Conservation (phyloP, 2,888 invertebrate species). For the Drosophila bunnanda region DNA sequence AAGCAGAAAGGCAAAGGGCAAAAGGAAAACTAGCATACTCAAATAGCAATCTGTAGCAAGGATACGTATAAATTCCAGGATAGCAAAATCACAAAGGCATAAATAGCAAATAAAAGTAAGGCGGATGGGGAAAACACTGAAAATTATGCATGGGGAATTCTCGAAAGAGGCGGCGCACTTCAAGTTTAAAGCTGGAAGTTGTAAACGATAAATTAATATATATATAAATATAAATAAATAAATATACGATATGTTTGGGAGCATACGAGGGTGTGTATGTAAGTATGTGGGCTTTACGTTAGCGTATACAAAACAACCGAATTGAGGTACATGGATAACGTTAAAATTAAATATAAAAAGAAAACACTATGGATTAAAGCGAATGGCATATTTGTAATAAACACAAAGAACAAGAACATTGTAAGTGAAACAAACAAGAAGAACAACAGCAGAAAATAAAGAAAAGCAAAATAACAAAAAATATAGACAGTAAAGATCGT, state of each 20-base stretch:
- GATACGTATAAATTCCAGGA: slow-evolving; percentile 50
- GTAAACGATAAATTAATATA: slow-evolving; percentile 42
- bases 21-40: slow-evolving; percentile 57
- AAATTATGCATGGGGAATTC: slow-evolving; percentile 61
- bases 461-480: slow-evolving; percentile 52
- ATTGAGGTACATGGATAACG: slow-evolving; percentile 45
- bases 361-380: slow-evolving; percentile 42
- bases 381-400: slow-evolving; percentile 65
- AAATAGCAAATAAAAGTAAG: slow-evolving; percentile 28
- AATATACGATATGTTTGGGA: slow-evolving; percentile 51
- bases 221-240: slow-evolving; percentile 13
- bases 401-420: slow-evolving; percentile 57
- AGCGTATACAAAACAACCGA: slow-evolving; percentile 41
- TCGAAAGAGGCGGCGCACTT: slow-evolving; percentile 50
- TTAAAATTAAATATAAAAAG: slow-evolving; percentile 32
- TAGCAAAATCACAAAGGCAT: slow-evolving; percentile 29
- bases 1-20: slow-evolving; percentile 44
- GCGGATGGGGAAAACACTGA: slow-evolving; percentile 11
- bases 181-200: slow-evolving; percentile 52
- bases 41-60: slow-evolving; percentile 50
- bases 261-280: slow-evolving; percentile 29
- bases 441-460: slow-evolving; percentile 46
- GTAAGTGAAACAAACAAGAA: slow-evolving; percentile 57
- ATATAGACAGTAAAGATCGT: slow-evolving; percentile 28
- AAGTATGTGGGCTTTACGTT: slow-evolving; percentile 68